A percentile compares a stretch with the other conserved stretches of the same genome.
Conservation (phyloP, 2,888 invertebrate species). For the Galeruca laticollis region DNA sequence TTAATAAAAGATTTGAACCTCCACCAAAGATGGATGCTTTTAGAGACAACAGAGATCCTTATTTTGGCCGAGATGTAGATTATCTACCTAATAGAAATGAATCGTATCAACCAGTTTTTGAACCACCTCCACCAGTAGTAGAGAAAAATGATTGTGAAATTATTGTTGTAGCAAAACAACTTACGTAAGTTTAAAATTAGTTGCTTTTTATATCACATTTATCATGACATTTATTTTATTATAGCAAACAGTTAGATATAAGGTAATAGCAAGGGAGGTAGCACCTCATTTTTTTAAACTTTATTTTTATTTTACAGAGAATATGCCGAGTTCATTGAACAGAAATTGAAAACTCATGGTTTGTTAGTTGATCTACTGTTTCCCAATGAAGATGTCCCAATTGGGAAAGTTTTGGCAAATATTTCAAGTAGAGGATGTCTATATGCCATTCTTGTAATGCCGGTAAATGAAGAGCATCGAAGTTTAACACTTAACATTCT, state of each 20-base stretch:
- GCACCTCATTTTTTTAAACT: background rate
- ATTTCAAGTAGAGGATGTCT: constrained; percentile 90
- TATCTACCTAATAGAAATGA: constrained; percentile 54
- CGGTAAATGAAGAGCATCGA: constrained; percentile 86
- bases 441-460: constrained; percentile 89
- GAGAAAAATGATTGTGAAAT: constrained; percentile 92
- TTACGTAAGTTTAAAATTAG: constrained; percentile 76
- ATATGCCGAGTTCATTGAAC: constrained; percentile 91
- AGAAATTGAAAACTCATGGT: constrained; percentile 81
- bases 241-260: constrained; percentile 19
- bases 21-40: constrained; percentile 42
- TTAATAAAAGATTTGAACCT: constrained; percentile 49
- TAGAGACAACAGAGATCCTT: constrained; percentile 41
- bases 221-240: constrained; percentile 13
- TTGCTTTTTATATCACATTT: constrained; percentile 3
- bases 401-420: constrained; percentile 84
- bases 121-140: constrained; percentile 53
- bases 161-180: constrained; percentile 83
- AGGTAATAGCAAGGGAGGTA: background rate
- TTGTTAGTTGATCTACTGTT: constrained; percentile 89
- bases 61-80: constrained; percentile 45
- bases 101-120: constrained; percentile 37
- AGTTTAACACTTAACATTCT: constrained; percentile 91
- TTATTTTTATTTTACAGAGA: constrained; percentile 69
- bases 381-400: constrained; percentile 90